These are phyloP conservation scores for Zaprionus lachaisei DNA, from an alignment of 1,140 invertebrate species.

Conservation along the genomic window DNA sequence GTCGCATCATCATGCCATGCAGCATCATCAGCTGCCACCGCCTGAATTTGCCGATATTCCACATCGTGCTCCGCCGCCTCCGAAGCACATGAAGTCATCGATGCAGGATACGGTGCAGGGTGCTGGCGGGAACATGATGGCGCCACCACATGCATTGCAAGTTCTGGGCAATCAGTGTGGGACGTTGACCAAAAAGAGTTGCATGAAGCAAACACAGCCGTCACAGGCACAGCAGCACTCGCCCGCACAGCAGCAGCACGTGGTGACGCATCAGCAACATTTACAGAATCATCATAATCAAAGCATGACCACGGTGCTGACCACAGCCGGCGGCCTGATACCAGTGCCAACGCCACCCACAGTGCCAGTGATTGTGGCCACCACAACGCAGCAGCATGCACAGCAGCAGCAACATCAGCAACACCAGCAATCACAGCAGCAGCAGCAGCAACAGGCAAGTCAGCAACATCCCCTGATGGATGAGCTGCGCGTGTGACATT, in stretches of 20 bases:
- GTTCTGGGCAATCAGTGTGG: slow-evolving; percentile 87
- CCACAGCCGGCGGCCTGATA: slow-evolving; percentile 71
- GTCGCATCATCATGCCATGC: slow-evolving; percentile 88
- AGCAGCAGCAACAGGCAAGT: slow-evolving; percentile 83
- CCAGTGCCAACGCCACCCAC: slow-evolving; percentile 71
- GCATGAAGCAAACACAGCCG: slow-evolving; percentile 80
- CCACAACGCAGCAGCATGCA: slow-evolving; percentile 85
- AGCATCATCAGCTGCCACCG: slow-evolving; percentile 91
- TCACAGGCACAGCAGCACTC: slow-evolving; percentile 75
- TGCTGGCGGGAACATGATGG: slow-evolving; percentile 86
- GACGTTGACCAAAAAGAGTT: slow-evolving; percentile 88
- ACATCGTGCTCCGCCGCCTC: slow-evolving; percentile 89
- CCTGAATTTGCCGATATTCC: slow-evolving; percentile 91
- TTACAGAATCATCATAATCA: slow-evolving; percentile 84
- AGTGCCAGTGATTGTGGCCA: slow-evolving; percentile 70
- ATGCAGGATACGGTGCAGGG: slow-evolving; percentile 85
- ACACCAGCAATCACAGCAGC: slow-evolving; percentile 75
- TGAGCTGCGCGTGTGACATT: slow-evolving; percentile 92
- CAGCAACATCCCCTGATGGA: slow-evolving; percentile 86
- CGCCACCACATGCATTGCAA: slow-evolving; percentile 88
- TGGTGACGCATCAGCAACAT: slow-evolving; percentile 85
- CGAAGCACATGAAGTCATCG: slow-evolving; percentile 88
- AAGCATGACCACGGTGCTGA: slow-evolving; percentile 79
- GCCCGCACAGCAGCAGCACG: slow-evolving; percentile 75
- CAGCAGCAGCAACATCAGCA: slow-evolving; percentile 85